These are phyloP conservation scores for Atlantisia rogersi DNA, from an alignment of 2,113 vertebrate genomes.

Conservation along the genomic window DNA sequence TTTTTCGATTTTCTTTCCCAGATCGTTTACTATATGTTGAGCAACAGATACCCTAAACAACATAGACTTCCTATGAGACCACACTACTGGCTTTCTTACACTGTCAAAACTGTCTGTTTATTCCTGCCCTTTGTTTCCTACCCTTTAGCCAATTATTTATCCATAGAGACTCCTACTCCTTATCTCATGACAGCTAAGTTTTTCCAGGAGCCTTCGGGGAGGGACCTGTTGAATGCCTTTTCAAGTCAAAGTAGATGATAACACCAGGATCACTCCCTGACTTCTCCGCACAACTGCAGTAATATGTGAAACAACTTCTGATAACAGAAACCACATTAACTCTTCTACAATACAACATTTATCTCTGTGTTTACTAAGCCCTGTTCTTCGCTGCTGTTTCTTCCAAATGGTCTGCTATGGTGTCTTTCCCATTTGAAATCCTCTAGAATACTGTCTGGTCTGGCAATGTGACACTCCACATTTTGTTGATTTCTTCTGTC, in stretches of 20 bases:
- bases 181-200: slow-evolving; percentile 36
- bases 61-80: background rate
- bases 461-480: background rate
- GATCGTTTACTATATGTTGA: background rate
- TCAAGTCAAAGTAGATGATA: slow-evolving; percentile 12
- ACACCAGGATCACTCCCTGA: background rate
- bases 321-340: slow-evolving; percentile 11
- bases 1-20: background rate
- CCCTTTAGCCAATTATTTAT: slow-evolving; percentile 43
- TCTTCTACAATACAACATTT: slow-evolving; percentile 1
- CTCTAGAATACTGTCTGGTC: background rate
- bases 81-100: background rate
- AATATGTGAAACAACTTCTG: slow-evolving; percentile 17
- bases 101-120: slow-evolving; percentile 37
- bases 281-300: slow-evolving; percentile 7
- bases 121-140: slow-evolving; percentile 43
- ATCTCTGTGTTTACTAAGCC: slow-evolving; percentile 25
- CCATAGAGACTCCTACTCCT: background rate
- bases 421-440: background rate
- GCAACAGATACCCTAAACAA: background rate
- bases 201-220: background rate
- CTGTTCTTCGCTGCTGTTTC: background rate
- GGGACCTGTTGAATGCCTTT: slow-evolving; percentile 42
- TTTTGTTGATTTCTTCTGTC: background rate
- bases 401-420: background rate